A percentile compares a stretch with the other conserved stretches of the same genome.
These are phyloP conservation scores for Archilochus colubris DNA, from an alignment of 2,113 vertebrate genomes.

Conservation along the genomic window DNA sequence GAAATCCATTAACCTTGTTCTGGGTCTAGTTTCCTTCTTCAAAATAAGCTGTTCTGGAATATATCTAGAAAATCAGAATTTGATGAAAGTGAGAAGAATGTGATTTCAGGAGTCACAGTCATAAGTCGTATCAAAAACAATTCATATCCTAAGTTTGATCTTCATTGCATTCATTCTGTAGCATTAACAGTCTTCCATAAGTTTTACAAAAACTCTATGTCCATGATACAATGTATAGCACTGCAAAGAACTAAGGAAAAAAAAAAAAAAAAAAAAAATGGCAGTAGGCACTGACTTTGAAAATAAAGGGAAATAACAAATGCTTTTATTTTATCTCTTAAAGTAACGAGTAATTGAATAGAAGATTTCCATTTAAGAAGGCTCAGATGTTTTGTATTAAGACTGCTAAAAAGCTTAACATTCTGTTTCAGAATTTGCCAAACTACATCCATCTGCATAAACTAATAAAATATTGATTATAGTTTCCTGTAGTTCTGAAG, in stretches of 20 bases:
- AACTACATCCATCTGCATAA: constrained; percentile 69
- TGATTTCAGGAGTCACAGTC: not conserved
- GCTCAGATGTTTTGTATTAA: constrained; percentile 66
- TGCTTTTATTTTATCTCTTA: constrained; percentile 56
- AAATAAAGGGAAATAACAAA: constrained; percentile 59
- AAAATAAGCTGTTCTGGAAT: not conserved
- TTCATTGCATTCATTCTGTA: not conserved
- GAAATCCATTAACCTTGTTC: constrained; percentile 19
- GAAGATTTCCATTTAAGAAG: constrained; percentile 62
- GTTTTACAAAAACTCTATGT: constrained; percentile 4
- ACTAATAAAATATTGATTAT: constrained; percentile 69
- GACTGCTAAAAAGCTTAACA: constrained; percentile 57
- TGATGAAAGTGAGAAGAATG: not conserved
- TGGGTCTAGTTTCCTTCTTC: constrained; percentile 1
- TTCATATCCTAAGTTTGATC: not conserved
- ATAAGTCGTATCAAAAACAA: not conserved
- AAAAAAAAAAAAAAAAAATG: not conserved
- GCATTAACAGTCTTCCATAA: not conserved
- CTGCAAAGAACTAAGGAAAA: not conserved
- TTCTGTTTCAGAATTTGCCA: constrained; percentile 70
- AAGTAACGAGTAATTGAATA: constrained; percentile 63
- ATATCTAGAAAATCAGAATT: not conserved
- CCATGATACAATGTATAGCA: not conserved
- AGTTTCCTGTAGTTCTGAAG: constrained; percentile 37
- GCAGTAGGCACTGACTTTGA: not conserved